These are phyloP conservation scores for Temnothorax ravouxi DNA, from an alignment of 2,888 invertebrate species.

Conservation along the genomic window DNA sequence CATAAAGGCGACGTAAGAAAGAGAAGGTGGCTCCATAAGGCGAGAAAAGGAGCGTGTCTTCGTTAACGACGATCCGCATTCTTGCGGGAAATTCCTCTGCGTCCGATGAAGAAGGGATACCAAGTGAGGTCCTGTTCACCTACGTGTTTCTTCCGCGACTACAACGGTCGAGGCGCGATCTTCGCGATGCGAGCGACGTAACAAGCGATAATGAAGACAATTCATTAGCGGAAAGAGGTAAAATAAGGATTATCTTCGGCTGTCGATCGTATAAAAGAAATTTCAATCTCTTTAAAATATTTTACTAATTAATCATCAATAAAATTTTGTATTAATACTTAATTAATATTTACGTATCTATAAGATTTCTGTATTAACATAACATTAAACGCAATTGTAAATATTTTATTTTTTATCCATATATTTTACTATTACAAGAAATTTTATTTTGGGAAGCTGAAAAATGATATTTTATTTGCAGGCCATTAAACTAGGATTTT, in stretches of 20 bases:
- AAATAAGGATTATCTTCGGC: background rate
- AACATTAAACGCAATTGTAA: background rate
- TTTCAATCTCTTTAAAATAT: background rate
- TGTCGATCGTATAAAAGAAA: background rate
- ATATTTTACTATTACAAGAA: background rate
- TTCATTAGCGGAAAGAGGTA: background rate
- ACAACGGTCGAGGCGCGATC: background rate
- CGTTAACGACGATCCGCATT: constrained; percentile 77
- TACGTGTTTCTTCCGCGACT: constrained; percentile 64
- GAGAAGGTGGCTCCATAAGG: constrained; percentile 58
- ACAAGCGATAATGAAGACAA: constrained; percentile 12
- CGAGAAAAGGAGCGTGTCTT: constrained; percentile 71
- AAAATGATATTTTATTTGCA: background rate
- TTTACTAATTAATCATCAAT: background rate
- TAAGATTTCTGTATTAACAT: background rate
- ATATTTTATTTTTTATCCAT: background rate
- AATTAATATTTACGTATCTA: background rate
- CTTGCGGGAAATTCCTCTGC: constrained; percentile 75
- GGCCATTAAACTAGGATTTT: background rate
- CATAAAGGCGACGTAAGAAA: constrained; percentile 64
- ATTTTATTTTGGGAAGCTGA: background rate
- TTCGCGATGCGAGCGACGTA: background rate
- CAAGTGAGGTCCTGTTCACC: constrained; percentile 73
- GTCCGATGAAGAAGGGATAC: constrained; percentile 63
- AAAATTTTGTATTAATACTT: background rate